Conservation (phyloP, 1,140 invertebrate genomes). For the Mizuhopecten yessoensis region DNA sequence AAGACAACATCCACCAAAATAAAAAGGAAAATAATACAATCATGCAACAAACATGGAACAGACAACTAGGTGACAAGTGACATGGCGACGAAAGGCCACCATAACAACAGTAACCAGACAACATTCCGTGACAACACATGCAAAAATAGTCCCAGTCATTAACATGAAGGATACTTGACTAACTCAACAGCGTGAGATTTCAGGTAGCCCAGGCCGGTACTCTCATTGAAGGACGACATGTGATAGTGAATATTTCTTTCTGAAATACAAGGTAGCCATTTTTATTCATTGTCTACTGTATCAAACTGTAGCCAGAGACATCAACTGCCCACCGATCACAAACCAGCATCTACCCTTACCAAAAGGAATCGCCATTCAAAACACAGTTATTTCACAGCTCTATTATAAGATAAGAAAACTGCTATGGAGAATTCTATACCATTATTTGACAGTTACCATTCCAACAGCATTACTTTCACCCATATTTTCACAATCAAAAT, state of each 20-base stretch:
- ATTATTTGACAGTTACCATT: too few relatives aligned
- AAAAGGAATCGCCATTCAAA: too few relatives aligned
- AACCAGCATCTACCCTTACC: too few relatives aligned
- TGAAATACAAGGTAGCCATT: conserved; percentile 70
- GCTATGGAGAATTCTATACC: too few relatives aligned
- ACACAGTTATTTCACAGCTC: too few relatives aligned
- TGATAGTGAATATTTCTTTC: conserved; percentile 98
- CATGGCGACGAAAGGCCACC: neutral
- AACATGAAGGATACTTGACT: conserved; percentile 90
- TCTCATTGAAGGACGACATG: conserved; percentile 99
- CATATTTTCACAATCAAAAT: too few relatives aligned
- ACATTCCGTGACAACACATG: neutral
- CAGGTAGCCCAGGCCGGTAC: conserved; percentile 96
- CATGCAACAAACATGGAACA: neutral
- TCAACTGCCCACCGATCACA: too few relatives aligned
- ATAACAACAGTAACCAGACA: conserved; percentile 12
- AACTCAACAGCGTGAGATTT: conserved; percentile 99
- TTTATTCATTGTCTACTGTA: neutral
- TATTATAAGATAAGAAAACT: too few relatives aligned
- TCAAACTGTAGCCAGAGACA: too few relatives aligned
- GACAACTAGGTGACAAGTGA: neutral
- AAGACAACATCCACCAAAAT: conserved; percentile 18
- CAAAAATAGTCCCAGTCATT: neutral
- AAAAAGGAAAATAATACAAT: neutral
- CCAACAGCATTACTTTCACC: too few relatives aligned